Conservation (phyloP, 2,113 vertebrate species). For the Lontra canadensis region DNA sequence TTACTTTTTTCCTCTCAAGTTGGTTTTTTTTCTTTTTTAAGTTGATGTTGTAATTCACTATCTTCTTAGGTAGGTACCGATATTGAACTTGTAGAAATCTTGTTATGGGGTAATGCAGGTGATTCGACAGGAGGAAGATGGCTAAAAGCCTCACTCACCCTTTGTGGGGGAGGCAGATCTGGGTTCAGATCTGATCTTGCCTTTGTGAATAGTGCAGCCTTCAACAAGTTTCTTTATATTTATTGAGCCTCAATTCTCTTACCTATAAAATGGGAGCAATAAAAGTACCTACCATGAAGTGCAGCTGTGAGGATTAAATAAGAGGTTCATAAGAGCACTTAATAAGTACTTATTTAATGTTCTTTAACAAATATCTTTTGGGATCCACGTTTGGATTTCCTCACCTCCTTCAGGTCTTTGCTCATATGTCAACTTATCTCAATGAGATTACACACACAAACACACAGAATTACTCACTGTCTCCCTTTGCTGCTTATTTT, state of each 20-base stretch:
- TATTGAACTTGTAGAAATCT: not conserved
- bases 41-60: not conserved
- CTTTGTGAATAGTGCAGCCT: not conserved
- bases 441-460: not conserved
- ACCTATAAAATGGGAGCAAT: not conserved
- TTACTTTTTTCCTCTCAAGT: not conserved
- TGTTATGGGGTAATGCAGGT: not conserved
- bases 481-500: not conserved
- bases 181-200: not conserved
- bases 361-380: not conserved
- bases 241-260: not conserved
- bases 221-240: not conserved
- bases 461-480: not conserved
- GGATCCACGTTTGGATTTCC: not conserved
- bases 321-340: not conserved
- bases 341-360: not conserved
- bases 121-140: not conserved
- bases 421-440: not conserved
- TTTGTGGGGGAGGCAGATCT: not conserved
- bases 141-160: not conserved
- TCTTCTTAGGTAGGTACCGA: not conserved
- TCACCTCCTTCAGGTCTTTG: not conserved
- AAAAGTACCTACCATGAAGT: not conserved
- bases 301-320: not conserved
- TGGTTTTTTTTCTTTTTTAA: slow-evolving; percentile 3